Percentiles rank a stretch among this genome's conserved stretches.
Conservation (phyloP, 2,797 vertebrate genomes). For the Chloroceryle inda region DNA sequence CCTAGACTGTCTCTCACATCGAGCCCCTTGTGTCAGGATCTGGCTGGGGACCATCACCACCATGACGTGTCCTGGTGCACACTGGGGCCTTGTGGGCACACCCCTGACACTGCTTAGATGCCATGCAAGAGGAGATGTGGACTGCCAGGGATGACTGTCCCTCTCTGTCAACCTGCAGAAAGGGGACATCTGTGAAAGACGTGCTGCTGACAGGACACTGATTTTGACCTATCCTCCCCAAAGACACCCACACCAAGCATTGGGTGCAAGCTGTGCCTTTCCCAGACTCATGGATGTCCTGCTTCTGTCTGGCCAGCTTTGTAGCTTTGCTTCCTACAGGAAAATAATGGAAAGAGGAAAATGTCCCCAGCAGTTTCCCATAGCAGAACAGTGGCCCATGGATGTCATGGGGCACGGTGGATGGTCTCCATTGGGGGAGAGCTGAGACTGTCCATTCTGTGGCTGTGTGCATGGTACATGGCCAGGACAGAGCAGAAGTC, state of each 20-base stretch:
- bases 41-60: neutral
- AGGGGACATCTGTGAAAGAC: neutral
- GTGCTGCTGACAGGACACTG: neutral
- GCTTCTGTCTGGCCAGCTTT: neutral
- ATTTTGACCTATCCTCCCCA: neutral
- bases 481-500: neutral
- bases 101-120: neutral
- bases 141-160: rapidly evolving
- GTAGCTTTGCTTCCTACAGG: neutral
- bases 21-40: neutral
- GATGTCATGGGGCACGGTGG: neutral
- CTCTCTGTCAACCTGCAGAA: neutral
- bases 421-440: neutral
- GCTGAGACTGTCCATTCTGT: neutral
- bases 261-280: neutral
- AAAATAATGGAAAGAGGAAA: neutral
- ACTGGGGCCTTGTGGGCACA: rapidly evolving
- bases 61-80: neutral
- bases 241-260: neutral
- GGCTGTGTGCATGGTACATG: rapidly evolving
- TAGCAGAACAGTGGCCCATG: rapidly evolving
- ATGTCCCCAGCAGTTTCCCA: neutral
- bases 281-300: neutral
- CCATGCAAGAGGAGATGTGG: neutral
- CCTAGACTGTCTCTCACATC: neutral